Conservation (phyloP, 2,888 invertebrate species). For the Mylabris sibirica region DNA sequence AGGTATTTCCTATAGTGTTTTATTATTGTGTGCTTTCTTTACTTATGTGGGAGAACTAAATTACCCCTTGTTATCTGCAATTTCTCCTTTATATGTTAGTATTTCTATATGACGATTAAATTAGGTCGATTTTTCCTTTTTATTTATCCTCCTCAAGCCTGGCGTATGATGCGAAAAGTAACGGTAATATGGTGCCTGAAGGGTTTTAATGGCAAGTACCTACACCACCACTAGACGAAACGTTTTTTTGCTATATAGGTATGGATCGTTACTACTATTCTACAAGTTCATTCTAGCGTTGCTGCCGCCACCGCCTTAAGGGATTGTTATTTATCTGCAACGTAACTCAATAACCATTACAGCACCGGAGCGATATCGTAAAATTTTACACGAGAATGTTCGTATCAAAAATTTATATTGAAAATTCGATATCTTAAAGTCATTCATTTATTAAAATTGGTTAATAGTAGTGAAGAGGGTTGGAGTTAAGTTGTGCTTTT, state of each 20-base stretch:
- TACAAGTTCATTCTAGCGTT: constrained; percentile 4
- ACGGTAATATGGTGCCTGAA: neutral
- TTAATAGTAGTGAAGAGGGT: constrained; percentile 21
- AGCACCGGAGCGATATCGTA: neutral
- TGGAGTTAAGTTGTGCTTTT: constrained; percentile 16
- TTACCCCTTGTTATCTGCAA: neutral
- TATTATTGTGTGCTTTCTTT: neutral
- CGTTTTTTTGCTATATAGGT: neutral
- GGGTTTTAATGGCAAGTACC: neutral
- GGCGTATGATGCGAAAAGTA: neutral
- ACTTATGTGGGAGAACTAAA: neutral
- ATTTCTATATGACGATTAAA: neutral
- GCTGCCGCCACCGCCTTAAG: constrained; percentile 15
- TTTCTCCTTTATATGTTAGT: neutral
- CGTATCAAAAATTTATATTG: constrained; percentile 7
- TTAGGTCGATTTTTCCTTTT: neutral
- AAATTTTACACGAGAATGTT: constrained; percentile 18
- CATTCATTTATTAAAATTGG: constrained; percentile 23
- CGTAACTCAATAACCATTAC: constrained; percentile 20
- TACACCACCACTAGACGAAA: neutral
- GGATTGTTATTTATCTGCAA: constrained; percentile 17
- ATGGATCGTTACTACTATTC: neutral
- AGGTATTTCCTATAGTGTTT: neutral
- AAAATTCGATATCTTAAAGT: constrained; percentile 16
- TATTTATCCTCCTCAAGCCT: neutral